Evolutionary conservation across 2,113 vertebrate species (phyloP).

Genomic region (Pica pica): DNA sequence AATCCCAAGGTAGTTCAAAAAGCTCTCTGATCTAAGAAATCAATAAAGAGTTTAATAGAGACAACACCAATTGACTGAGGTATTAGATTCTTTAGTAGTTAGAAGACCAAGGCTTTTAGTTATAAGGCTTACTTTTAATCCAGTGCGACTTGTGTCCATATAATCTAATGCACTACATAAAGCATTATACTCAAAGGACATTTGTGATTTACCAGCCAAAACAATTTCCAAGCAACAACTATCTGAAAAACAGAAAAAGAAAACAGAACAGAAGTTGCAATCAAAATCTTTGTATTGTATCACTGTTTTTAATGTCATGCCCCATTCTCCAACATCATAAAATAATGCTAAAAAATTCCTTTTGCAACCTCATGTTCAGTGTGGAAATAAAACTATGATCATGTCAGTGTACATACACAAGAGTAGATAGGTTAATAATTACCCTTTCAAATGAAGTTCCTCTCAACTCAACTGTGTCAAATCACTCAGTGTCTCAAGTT

Average conservation of each 20-base stretch:
- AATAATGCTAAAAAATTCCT: neutral
- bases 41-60: neutral
- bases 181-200: neutral
- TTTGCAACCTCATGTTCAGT: neutral
- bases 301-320: neutral
- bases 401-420: accelerated
- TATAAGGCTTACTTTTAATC: neutral
- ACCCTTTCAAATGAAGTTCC: neutral
- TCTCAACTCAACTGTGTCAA: neutral
- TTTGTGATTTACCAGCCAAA: neutral
- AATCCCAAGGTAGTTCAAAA: slow-evolving; percentile 6
- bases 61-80: neutral
- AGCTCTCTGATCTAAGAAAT: slow-evolving; percentile 7
- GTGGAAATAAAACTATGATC: neutral
- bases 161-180: neutral
- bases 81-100: neutral
- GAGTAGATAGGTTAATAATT: neutral
- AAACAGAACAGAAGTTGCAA: neutral
- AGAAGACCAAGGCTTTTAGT: neutral
- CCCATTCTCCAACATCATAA: neutral
- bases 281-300: neutral
- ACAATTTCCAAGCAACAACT: neutral
- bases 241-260: neutral
- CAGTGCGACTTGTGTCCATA: neutral
- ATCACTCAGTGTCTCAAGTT: neutral